Evolutionary conservation across 2,113 vertebrate species (phyloP).

Genomic region (Semicossyphus pulcher): DNA sequence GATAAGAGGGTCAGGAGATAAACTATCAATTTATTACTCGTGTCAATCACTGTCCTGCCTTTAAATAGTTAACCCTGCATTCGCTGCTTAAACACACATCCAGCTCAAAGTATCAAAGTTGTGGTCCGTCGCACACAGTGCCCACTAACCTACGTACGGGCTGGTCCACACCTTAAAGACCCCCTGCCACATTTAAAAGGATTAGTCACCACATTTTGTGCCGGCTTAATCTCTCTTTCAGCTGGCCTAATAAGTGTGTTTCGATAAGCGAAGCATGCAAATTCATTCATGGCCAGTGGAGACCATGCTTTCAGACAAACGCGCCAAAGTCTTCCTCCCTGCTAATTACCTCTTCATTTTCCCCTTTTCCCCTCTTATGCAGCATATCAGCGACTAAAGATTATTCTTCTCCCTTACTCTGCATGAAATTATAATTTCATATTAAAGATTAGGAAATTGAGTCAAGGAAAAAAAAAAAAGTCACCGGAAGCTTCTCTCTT

Average conservation of each 20-base stretch:
- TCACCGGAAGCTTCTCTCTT: conserved; percentile 35
- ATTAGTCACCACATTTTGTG: conserved; percentile 88
- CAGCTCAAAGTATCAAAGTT: conserved; percentile 24
- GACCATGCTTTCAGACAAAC: conserved; percentile 81
- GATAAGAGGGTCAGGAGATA: conserved; percentile 77
- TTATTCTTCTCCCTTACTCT: conserved; percentile 83
- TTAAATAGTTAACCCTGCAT: conserved; percentile 56
- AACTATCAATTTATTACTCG: conserved; percentile 70
- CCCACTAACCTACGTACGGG: conserved; percentile 66
- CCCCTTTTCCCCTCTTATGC: conserved; percentile 81
- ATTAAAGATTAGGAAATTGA: conserved; percentile 79
- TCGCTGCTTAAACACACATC: conserved; percentile 32
- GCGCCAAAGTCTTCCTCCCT: conserved; percentile 82
- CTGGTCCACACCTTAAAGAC: conserved; percentile 82
- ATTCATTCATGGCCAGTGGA: conserved; percentile 86
- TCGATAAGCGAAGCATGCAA: conserved; percentile 88
- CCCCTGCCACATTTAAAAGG: conserved; percentile 87
- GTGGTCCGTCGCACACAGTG: conserved; percentile 51
- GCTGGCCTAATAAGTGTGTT: conserved; percentile 85
- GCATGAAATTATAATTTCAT: conserved; percentile 88
- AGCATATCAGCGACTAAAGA: conserved; percentile 82
- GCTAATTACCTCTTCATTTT: conserved; percentile 88
- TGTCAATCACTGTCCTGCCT: conserved; percentile 73
- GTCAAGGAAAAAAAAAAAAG: conserved; percentile 27
- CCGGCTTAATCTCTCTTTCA: conserved; percentile 88